Base-by-base conservation (phyloP, 2,888 invertebrate species). In the Cheilosia vernalis region DNA sequence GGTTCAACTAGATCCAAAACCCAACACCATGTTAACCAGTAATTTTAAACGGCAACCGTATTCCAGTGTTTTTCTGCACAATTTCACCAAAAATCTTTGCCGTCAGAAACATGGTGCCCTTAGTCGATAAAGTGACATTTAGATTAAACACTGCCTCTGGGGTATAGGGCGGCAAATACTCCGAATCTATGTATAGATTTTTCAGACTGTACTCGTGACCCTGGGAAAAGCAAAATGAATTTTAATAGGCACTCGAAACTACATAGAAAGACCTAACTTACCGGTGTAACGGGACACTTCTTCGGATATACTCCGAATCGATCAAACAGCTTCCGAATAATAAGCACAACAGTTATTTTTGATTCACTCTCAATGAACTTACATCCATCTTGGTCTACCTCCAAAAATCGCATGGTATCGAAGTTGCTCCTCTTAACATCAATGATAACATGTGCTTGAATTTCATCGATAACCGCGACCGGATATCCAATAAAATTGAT, bases 221-320 rank as follows among this genome's bases (percentile, higher is more conserved):
- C 66, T 66, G 37, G 24, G 2, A 27, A 66, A 37, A 24, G 21
- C 13, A 40, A 17, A 24, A 4, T 4, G 1, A 49, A 51, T 5
- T 60, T 7, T 0, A 24, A 42, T 2, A 17, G 10, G 1, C 15
- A 7, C 2, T 2, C 9, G 5, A 7, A 63, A 27, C 5, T 30
- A 21, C 15, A 19, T 2, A 1, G 13, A 13, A 10, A 4, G 13
- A 19, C 1, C 30, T 5, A 4, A 51, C 66, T 76, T 19, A 76
- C 76, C 58, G 37, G 21, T 4, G 51, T 3, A 2, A 76, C 10
- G 15, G 76, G 76, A 66, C 76, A 76, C 2, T 40, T 51, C 0
- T 21, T 27, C 2, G 66, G 76, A 51, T 33, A 42, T 2, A 19
- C 51, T n/a, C 66, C 66, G 42, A 37, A 76, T 9, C 19, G 17